These are phyloP conservation scores for Sebastes minor DNA, from an alignment of 2,797 vertebrate genomes.

Conservation along the genomic window DNA sequence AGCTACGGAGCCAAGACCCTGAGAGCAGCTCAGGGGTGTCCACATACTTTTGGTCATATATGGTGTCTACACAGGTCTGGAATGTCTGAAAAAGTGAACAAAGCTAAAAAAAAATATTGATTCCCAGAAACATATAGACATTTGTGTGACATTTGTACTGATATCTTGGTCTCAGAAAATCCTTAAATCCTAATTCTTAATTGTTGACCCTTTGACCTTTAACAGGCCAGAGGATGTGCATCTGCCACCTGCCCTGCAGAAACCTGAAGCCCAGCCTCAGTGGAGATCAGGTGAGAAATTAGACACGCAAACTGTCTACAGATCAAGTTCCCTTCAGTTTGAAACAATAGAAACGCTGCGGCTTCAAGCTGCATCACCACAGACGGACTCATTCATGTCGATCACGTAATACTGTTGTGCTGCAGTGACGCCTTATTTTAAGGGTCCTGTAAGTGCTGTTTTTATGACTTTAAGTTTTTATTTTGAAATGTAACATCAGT, in stretches of 20 bases:
- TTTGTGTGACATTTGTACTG: background rate
- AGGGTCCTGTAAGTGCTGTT: background rate
- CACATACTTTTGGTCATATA: background rate
- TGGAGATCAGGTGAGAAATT: conserved; percentile 85
- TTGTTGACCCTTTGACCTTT: background rate
- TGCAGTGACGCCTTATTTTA: background rate
- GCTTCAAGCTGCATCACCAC: background rate
- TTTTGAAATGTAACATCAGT: background rate
- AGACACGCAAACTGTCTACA: background rate
- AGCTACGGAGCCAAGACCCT: background rate
- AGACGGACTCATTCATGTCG: background rate
- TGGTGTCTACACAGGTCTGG: background rate
- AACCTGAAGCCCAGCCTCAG: conserved; percentile 85
- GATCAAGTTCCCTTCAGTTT: background rate
- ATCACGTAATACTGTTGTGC: background rate
- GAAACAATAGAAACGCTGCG: background rate
- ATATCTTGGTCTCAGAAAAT: background rate
- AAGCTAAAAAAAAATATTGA: background rate
- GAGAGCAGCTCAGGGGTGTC: background rate
- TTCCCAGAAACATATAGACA: background rate
- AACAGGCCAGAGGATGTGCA: conserved; percentile 95
- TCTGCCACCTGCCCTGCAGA: conserved; percentile 93
- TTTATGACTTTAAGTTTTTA: background rate
- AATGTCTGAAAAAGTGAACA: background rate
- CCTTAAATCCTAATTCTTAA: background rate